Evolutionary conservation across 2,888 invertebrate genomes (phyloP).

Genomic region (Melipona beecheii): DNA sequence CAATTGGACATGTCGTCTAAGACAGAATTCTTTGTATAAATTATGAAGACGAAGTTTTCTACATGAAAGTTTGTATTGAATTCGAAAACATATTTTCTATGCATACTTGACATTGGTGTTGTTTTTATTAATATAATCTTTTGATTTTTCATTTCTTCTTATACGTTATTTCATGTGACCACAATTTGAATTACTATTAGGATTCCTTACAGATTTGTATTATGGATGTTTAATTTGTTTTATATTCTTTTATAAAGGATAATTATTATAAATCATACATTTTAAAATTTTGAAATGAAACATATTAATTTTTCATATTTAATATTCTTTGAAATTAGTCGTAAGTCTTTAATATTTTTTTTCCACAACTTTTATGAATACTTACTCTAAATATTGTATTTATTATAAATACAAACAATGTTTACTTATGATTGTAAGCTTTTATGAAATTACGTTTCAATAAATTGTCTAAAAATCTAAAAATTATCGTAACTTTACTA

Average conservation of each 20-base stretch:
- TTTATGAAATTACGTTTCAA: slow-evolving; percentile 2
- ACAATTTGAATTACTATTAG: neutral
- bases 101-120: neutral
- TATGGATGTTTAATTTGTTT: slow-evolving; percentile 3
- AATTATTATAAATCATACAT: neutral
- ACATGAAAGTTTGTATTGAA: neutral
- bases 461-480: slow-evolving; percentile 8
- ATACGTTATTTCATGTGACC: neutral
- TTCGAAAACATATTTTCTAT: neutral
- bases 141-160: neutral
- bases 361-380: neutral
- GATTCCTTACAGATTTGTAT: neutral
- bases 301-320: neutral
- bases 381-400: neutral
- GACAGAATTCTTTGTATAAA: slow-evolving; percentile 84
- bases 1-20: slow-evolving; percentile 84
- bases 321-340: neutral
- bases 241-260: slow-evolving; percentile 7
- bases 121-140: neutral
- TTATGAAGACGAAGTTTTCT: neutral
- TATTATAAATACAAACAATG: neutral
- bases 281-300: neutral
- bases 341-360: neutral
- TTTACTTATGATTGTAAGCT: neutral
- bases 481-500: neutral